Percentiles rank a stretch among this genome's conserved stretches.
phyloP scores from a whole-genome alignment of 35 echinoderm and acorn worm species.

The Diadema setosum region DNA sequence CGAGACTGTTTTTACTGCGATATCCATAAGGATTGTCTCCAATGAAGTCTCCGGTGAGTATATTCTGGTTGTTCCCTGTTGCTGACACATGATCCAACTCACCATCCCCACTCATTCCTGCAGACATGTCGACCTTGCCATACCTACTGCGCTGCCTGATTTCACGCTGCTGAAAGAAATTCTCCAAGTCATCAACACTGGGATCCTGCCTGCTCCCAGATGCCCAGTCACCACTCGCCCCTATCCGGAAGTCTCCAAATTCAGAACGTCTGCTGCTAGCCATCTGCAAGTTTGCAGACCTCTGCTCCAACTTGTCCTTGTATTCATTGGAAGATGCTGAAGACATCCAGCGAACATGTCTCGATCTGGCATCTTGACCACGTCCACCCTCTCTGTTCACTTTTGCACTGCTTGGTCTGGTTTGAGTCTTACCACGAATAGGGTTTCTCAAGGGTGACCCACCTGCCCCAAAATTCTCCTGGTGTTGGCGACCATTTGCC shows the following conservation, averaged over 20 bases:
- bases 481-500: no score
- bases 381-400: not conserved
- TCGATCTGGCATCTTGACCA: no score
- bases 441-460: no score
- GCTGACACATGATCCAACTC: not conserved
- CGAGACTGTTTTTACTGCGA: not conserved
- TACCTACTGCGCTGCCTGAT: not conserved
- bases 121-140: not conserved
- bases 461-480: no score
- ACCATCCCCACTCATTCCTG: not conserved
- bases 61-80: not conserved
- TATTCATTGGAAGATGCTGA: not conserved
- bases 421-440: not conserved
- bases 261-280: not conserved
- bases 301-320: not conserved
- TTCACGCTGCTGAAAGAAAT: not conserved
- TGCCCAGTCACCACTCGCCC: not conserved
- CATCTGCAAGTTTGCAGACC: not conserved
- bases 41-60: not conserved
- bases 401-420: not conserved
- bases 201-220: not conserved
- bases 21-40: not conserved
- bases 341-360: not conserved
- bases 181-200: conserved; percentile 10
- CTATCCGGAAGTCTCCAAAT: not conserved